A percentile compares a stretch with the other conserved stretches of the same genome.
phyloP scores from a whole-genome alignment of 2,888 invertebrate species.

The Herminia tarsipennalis region DNA sequence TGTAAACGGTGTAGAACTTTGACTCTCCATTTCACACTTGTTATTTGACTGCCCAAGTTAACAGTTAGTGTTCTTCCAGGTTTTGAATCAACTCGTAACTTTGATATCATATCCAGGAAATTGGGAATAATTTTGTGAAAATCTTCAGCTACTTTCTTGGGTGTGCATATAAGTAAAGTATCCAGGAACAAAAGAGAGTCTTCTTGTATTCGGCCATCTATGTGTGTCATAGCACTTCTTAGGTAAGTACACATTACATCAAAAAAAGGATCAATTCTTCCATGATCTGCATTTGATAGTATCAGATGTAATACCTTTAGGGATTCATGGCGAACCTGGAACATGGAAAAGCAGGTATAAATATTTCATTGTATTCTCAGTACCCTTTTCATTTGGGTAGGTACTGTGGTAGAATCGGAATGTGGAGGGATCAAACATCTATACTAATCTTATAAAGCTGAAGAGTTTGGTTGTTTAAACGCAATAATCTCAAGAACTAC shows the following conservation, averaged over 20 bases:
- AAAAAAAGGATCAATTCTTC: constrained; percentile 90
- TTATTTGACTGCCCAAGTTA: constrained; percentile 89
- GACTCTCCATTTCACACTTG: constrained; percentile 92
- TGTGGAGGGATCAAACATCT: too few relatives aligned
- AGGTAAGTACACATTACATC: constrained; percentile 91
- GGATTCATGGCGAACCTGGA: constrained; percentile 84
- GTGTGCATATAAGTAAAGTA: constrained; percentile 88
- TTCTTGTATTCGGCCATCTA: constrained; percentile 91
- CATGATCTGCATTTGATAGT: constrained; percentile 65
- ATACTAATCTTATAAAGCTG: too few relatives aligned
- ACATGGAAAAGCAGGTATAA: too few relatives aligned
- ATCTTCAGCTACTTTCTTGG: constrained; percentile 87
- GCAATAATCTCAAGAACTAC: too few relatives aligned
- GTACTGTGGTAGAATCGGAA: too few relatives aligned
- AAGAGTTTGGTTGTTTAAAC: too few relatives aligned
- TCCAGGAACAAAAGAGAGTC: constrained; percentile 93
- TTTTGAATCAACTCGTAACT: constrained; percentile 86
- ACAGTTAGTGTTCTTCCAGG: constrained; percentile 89
- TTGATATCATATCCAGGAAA: constrained; percentile 94
- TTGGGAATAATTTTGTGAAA: constrained; percentile 90
- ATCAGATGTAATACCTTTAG: constrained; percentile 84
- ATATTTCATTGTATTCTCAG: too few relatives aligned
- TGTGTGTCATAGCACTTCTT: constrained; percentile 96
- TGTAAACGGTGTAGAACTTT: constrained; percentile 90
- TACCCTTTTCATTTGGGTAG: too few relatives aligned